A percentile compares a stretch with the other conserved stretches of the same genome.
Evolutionary conservation across 2,113 vertebrate species (phyloP).

Genomic region (Nothoprocta perdicaria): DNA sequence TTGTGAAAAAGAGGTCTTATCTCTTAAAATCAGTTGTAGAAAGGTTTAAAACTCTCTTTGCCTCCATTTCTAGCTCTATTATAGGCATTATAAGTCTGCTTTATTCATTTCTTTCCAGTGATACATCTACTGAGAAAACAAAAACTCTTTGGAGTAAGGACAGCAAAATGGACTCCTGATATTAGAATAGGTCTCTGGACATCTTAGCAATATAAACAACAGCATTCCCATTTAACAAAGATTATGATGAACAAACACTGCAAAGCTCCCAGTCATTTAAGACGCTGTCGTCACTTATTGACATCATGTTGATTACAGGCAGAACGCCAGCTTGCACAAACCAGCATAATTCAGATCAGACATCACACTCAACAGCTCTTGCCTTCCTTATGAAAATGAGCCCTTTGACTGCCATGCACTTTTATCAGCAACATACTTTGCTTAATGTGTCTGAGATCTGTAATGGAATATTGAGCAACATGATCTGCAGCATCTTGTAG

Average conservation of each 20-base stretch:
- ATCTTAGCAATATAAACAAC: not conserved
- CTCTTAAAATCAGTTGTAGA: not conserved
- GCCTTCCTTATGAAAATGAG: not conserved
- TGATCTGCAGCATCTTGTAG: not conserved
- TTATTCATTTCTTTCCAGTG: not conserved
- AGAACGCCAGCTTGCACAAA: not conserved
- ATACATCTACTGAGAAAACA: not conserved
- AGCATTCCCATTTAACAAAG: not conserved
- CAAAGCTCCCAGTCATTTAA: not conserved
- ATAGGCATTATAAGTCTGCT: not conserved
- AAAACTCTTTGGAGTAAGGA: not conserved
- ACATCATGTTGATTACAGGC: not conserved
- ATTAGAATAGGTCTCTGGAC: not conserved
- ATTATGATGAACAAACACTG: not conserved
- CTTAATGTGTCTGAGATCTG: constrained; percentile 19
- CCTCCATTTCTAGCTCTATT: not conserved
- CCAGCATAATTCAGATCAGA: not conserved
- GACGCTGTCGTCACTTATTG: not conserved
- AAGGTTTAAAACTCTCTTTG: constrained; percentile 1
- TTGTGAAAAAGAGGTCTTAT: not conserved
- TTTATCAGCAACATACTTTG: not conserved
- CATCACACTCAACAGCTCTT: not conserved
- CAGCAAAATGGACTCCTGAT: not conserved
- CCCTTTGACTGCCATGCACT: not conserved
- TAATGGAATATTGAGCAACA: not conserved